These are phyloP conservation scores for Scytalopus superciliaris DNA, from an alignment of 2,113 vertebrate species.

Conservation along the genomic window DNA sequence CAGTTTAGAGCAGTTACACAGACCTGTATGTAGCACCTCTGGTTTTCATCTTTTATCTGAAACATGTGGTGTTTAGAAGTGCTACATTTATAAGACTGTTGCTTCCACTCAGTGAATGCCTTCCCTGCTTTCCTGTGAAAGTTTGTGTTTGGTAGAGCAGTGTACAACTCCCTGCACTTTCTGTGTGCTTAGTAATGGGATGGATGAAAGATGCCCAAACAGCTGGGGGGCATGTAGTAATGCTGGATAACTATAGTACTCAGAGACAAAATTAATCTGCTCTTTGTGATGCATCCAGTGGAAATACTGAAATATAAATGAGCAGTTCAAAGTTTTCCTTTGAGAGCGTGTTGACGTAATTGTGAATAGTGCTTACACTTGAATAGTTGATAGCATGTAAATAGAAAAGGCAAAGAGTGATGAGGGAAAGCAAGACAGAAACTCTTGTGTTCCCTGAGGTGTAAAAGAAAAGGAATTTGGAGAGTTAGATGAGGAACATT, in stretches of 20 bases:
- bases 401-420: conserved; percentile 20
- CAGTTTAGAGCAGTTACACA: neutral
- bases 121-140: neutral
- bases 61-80: neutral
- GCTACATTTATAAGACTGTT: neutral
- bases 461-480: conserved; percentile 54
- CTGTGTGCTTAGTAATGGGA: neutral
- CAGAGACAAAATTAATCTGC: neutral
- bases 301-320: neutral
- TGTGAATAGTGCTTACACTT: neutral
- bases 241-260: neutral
- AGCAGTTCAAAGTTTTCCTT: conserved; percentile 11
- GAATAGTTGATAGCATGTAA: neutral
- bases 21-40: neutral
- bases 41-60: neutral
- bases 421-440: neutral
- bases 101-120: neutral
- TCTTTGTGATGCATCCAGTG: neutral
- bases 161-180: neutral
- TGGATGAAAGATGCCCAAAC: neutral
- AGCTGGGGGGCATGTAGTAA: neutral
- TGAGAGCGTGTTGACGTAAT: neutral
- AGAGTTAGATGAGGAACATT: conserved; percentile 36
- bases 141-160: neutral
- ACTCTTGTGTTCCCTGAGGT: conserved; percentile 39